Percentiles rank a stretch among this genome's conserved stretches.
phyloP scores from a whole-genome alignment of 92 coral and sea anemone genomes.

The Phenganax stokvisi region DNA sequence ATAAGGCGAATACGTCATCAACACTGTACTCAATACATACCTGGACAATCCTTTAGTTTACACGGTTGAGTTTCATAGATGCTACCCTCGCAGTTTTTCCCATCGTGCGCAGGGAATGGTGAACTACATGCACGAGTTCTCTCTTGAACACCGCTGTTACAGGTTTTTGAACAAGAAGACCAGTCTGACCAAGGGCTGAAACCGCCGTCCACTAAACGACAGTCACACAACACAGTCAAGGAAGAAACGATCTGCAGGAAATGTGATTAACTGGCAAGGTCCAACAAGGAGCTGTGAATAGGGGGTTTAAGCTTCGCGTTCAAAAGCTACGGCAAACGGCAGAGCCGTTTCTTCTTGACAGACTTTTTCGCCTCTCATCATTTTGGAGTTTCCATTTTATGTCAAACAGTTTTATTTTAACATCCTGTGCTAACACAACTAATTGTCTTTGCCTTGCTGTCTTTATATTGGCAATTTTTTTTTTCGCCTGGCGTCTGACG shows the following conservation, averaged over 20 bases:
- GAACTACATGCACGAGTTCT: constrained; percentile 53
- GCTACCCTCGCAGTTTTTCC: constrained; percentile 56
- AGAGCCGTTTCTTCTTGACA: no score
- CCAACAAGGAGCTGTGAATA: no score
- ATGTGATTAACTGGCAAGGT: neutral
- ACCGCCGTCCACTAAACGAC: constrained; percentile 57
- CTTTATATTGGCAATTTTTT: no score
- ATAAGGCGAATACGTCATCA: no score
- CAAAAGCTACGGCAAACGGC: no score
- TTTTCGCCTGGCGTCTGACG: no score
- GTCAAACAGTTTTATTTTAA: no score
- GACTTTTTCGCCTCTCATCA: no score
- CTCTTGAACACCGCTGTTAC: constrained; percentile 54
- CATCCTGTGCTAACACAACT: no score
- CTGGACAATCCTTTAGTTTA: constrained; percentile 60
- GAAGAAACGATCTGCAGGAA: neutral
- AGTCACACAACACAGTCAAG: neutral
- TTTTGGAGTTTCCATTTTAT: no score
- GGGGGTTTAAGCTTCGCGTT: no score
- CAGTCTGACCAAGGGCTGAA: constrained; percentile 64
- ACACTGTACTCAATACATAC: constrained; percentile 24
- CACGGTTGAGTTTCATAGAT: constrained; percentile 49
- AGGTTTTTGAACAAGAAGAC: constrained; percentile 60
- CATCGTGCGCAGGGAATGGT: constrained; percentile 65
- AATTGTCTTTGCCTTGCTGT: no score